Evolutionary conservation across 2,888 invertebrate species (phyloP), one percentile per base, ranked within the genome.

Genomic region (Druceiella hillmani): DNA sequence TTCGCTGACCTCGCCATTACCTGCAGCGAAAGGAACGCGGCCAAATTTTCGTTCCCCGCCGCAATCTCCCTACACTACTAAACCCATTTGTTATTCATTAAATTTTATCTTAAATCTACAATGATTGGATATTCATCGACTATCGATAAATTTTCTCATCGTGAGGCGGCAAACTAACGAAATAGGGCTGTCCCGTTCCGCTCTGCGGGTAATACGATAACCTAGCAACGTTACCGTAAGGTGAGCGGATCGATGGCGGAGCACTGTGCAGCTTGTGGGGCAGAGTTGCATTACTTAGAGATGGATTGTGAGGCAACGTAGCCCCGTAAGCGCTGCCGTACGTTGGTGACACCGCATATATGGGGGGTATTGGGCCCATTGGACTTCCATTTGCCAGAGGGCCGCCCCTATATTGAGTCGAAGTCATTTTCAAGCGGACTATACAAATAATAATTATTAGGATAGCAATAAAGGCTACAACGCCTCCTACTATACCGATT

Each of bases 401-500:
- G n/a, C 76, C 79, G 37, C 79, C 81, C 44, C 81, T 74, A 47
- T 83, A 84, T 28, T 82, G 82, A 0, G 73, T 71, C 6, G 71
- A 76, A 24, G 80, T 76, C 79, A 85, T 79, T 43, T 83, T 69
- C 53, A 87, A 61, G 10, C 91, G 75, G 17, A 91, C 85, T 25
- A 92, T 86, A 55, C 92, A 93, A 48, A 90, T 90, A n/a, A 83
- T 81, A 16, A 92, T 83, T 20, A 92, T 86, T 36, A 92, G 74
- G 45, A 92, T 85, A 7, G 87, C 87, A 47, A 93, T 90, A 56
- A 93, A 89, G 2, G 87, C 89, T 1, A 93, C 90, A 1, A 92
- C 91, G 2, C 92, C 91, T 1, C 91, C 91, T 0, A 92, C 91
- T 48, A 93, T 92, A n/a, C 90, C 90, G 41, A 93, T 92, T 34